Percentiles rank a stretch among this genome's conserved stretches.
Conservation (phyloP, 2,888 invertebrate species). For the Koerneria pararmatus region DNA sequence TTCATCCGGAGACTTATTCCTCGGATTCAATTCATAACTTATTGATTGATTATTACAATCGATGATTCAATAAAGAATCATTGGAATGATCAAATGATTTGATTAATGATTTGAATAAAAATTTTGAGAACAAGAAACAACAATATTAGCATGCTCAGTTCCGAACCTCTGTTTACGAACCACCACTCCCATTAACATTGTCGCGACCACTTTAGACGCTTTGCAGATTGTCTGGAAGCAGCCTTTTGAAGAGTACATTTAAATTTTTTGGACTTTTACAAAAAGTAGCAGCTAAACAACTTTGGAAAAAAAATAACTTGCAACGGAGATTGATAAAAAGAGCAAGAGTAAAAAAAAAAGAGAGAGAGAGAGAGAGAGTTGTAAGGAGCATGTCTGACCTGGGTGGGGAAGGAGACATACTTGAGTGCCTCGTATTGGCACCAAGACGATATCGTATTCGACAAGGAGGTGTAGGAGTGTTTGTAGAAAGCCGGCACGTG, state of each 20-base stretch:
- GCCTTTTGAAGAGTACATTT: slow-evolving; percentile 68
- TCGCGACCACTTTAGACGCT: slow-evolving; percentile 94
- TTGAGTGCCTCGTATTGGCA: slow-evolving; percentile 98
- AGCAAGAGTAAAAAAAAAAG: too few species aligned
- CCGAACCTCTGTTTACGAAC: slow-evolving; percentile 69
- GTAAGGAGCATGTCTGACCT: too few species aligned
- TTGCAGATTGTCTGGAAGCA: slow-evolving; percentile 69
- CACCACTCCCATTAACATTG: slow-evolving; percentile 95
- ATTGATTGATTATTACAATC: too few species aligned
- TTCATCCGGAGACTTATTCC: not conserved
- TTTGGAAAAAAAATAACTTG: too few species aligned
- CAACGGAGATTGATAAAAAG: too few species aligned
- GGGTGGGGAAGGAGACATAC: slow-evolving; percentile 94
- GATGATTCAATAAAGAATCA: not conserved
- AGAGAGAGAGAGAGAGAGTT: too few species aligned
- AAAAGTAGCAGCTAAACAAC: too few species aligned
- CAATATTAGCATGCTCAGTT: too few species aligned
- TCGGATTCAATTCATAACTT: too few species aligned
- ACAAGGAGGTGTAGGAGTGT: slow-evolving; percentile 90
- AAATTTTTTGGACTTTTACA: too few species aligned
- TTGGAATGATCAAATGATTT: not conserved
- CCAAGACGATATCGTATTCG: slow-evolving; percentile 97
- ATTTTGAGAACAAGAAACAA: too few species aligned
- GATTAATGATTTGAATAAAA: too few species aligned
- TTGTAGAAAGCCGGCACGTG: slow-evolving; percentile 84